Percentiles rank a stretch among this genome's conserved stretches.
phyloP scores from a whole-genome alignment of 2,888 invertebrate species.

The Eurytoma adleriae region DNA sequence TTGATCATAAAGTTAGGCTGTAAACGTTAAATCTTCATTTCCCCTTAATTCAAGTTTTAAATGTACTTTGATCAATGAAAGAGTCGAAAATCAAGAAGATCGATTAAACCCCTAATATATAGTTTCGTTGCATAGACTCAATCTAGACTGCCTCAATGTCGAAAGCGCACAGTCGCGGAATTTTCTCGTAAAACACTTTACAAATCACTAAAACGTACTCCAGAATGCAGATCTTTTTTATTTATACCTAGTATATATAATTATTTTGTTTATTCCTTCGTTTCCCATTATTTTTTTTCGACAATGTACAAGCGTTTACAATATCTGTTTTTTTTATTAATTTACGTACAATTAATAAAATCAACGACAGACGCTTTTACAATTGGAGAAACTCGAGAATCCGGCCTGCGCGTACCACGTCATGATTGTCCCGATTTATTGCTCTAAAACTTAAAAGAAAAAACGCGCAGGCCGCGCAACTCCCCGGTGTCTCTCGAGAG shows the following conservation, averaged over 20 bases:
- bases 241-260: conserved; percentile 23
- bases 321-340: conserved; percentile 11
- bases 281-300: conserved; percentile 9
- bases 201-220: neutral
- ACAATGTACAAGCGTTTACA: conserved; percentile 45
- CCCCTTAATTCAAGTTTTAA: neutral
- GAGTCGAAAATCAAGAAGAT: conserved; percentile 20
- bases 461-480: conserved; percentile 62
- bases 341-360: conserved; percentile 48
- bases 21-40: neutral
- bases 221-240: conserved; percentile 1
- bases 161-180: conserved; percentile 2
- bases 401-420: conserved; percentile 49
- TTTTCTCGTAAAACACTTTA: conserved; percentile 5
- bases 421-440: conserved; percentile 72
- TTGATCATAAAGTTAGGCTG: neutral
- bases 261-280: conserved; percentile 30
- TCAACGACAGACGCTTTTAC: conserved; percentile 49
- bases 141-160: conserved; percentile 29
- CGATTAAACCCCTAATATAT: neutral
- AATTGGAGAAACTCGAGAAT: conserved; percentile 48
- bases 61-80: conserved; percentile 12
- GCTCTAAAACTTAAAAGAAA: conserved; percentile 71
- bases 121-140: conserved; percentile 44
- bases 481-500: conserved; percentile 60